A percentile compares a stretch with the other conserved stretches of the same genome.
Conservation (phyloP, 2,888 invertebrate species). For the Pasiphila rectangulata region DNA sequence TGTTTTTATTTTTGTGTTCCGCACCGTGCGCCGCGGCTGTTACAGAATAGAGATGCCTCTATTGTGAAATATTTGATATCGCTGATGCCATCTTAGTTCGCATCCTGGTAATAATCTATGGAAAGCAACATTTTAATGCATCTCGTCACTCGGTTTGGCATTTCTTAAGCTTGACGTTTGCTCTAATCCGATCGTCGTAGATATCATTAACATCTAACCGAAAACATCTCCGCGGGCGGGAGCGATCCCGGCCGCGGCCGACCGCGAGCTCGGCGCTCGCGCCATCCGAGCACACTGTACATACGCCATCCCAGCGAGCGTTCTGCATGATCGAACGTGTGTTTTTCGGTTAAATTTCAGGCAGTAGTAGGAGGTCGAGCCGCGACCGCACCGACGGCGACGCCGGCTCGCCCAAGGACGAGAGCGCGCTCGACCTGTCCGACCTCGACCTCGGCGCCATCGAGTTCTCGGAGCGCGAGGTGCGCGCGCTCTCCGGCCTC, state of each 20-base stretch:
- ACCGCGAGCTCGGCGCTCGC: no score
- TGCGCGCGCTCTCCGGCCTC: slow-evolving; percentile 84
- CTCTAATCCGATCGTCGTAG: slow-evolving; percentile 62
- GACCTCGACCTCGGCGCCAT: slow-evolving; percentile 85
- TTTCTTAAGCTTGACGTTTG: slow-evolving; percentile 66
- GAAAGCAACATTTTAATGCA: slow-evolving; percentile 80
- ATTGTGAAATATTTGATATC: slow-evolving; percentile 56
- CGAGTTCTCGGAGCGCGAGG: slow-evolving; percentile 85
- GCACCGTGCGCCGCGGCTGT: slow-evolving; percentile 74
- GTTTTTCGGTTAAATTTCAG: slow-evolving; percentile 78
- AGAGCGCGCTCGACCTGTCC: slow-evolving; percentile 75
- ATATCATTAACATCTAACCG: slow-evolving; percentile 69
- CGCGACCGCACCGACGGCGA: slow-evolving; percentile 51
- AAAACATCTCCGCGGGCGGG: slow-evolving; percentile 51
- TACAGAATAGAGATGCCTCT: slow-evolving; percentile 69
- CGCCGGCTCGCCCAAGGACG: slow-evolving; percentile 42
- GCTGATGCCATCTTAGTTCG: slow-evolving; percentile 67
- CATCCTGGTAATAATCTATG: slow-evolving; percentile 53
- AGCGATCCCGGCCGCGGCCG: slow-evolving; percentile 35
- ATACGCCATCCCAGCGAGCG: slow-evolving; percentile 74
- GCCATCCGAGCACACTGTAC: no score
- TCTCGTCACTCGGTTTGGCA: slow-evolving; percentile 71
- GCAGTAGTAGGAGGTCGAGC: slow-evolving; percentile 69
- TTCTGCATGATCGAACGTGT: slow-evolving; percentile 80
- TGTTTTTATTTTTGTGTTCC: slow-evolving; percentile 76